Conservation (phyloP, 1,140 invertebrate genomes). For the Drosophila grimshawi region DNA sequence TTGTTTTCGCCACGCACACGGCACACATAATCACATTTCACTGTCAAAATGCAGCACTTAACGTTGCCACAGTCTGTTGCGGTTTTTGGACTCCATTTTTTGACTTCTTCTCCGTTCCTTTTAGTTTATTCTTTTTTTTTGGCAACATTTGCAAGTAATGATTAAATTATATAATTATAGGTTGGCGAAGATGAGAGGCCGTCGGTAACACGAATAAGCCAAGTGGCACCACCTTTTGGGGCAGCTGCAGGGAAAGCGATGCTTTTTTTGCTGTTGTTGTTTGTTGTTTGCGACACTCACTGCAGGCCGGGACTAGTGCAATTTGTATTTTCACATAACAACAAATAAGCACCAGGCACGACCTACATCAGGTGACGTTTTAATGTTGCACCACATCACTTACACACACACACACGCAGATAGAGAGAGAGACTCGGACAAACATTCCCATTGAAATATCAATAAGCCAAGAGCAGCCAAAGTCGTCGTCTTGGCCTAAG, state of each 20-base stretch:
- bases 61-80: constrained; percentile 41
- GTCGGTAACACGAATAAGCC: constrained; percentile 61
- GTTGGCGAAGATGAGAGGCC: constrained; percentile 27
- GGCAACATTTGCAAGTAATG: constrained; percentile 83
- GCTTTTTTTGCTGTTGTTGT: constrained; percentile 14
- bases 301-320: constrained; percentile 85
- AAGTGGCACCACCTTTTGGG: constrained; percentile 52
- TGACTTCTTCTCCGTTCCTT: constrained; percentile 48
- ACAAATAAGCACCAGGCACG: constrained; percentile 84
- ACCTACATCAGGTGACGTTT: constrained; percentile 84
- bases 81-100: constrained; percentile 35
- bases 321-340: constrained; percentile 75
- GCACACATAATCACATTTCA: constrained; percentile 69
- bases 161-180: constrained; percentile 83
- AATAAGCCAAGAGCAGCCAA: constrained; percentile 50
- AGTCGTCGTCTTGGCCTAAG: constrained; percentile 47
- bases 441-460: constrained; percentile 45
- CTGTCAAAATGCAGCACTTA: constrained; percentile 77
- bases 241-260: constrained; percentile 19
- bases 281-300: constrained; percentile 72
- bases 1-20: constrained; percentile 64
- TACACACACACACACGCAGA: constrained; percentile 22
- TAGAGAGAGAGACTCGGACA: neutral
- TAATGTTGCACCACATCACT: constrained; percentile 67
- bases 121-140: constrained; percentile 50